Conservation (phyloP, 2,113 vertebrate genomes). For the Prolemur simus region DNA sequence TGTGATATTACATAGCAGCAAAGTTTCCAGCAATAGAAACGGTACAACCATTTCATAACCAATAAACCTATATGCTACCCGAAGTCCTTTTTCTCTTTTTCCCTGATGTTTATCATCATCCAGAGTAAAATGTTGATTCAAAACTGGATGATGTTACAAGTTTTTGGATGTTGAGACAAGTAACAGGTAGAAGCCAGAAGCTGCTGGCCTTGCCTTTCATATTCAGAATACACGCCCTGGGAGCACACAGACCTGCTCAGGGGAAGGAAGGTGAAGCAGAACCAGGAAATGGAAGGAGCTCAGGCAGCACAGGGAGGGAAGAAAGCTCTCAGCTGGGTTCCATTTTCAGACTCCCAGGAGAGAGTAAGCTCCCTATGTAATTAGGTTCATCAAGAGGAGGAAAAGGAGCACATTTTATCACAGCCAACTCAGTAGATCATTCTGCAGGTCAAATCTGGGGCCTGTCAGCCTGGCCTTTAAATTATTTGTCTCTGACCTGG, state of each 20-base stretch:
- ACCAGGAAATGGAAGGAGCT: background rate
- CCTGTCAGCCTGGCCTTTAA: background rate
- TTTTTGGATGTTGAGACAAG: background rate
- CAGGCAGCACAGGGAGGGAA: background rate
- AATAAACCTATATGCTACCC: background rate
- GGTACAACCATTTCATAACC: slow-evolving; percentile 14
- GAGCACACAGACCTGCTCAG: background rate
- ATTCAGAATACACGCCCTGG: background rate
- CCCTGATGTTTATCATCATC: background rate
- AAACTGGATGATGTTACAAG: background rate
- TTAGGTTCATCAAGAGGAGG: background rate
- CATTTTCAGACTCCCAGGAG: background rate
- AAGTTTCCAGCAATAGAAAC: slow-evolving; percentile 3
- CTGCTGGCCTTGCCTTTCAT: background rate
- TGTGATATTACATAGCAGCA: background rate
- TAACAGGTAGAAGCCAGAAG: background rate
- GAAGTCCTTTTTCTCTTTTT: slow-evolving; percentile 27
- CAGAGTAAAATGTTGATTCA: background rate
- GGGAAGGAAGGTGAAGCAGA: background rate
- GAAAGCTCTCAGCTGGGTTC: background rate
- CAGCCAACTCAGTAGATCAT: background rate
- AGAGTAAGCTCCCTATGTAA: background rate
- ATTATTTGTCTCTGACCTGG: background rate
- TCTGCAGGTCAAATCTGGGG: background rate
- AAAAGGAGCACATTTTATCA: background rate